Base-by-base conservation (phyloP, 2,888 invertebrate genomes). In the Tolmerus cingulatus region DNA sequence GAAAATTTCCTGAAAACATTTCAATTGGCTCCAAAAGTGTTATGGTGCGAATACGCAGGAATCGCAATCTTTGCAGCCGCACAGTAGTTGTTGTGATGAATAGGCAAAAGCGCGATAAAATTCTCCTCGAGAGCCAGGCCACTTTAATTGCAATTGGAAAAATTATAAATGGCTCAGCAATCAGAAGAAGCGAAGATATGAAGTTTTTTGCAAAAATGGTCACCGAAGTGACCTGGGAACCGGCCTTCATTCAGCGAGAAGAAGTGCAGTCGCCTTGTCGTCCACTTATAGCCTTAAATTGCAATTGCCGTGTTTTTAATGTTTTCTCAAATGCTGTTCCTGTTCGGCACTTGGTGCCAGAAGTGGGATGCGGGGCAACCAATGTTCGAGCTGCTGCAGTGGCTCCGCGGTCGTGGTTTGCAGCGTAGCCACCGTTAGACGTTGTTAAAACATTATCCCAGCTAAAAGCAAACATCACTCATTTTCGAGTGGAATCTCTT, bases 391-490 rank as follows among this genome's bases (percentile, higher is more conserved):
- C 78, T 12, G 23, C 1, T 43, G 66, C 66, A 66, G 23, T 23
- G 19, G 66, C 27, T 66, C 66, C 66, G 16, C 27, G 51, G 16
- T 51, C 51, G 19, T 14, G 37, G 19, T 34, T 37, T n/a, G 37
- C 40, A 77, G 37, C 78, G n/a, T 57, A 84, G 84, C 85, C 85
- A 85, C 85, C 85, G 85, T 85, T 85, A 85, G 85, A 74, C 34
- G 85, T 85, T 84, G 84, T 84, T 85, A 85, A 82, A 82, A 74
- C 74, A 74, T 85, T 74, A 74, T 74, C 43, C 85, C 74, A 27
- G 74, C 85, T 85, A 85, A 85, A 85, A 85, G 85, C 85, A 85
- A 85, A 85, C 85, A 85, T 85, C 85, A 85, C 74, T 85, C 85
- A 85, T 85, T 74, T 85, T 85, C 85, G 85, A 85, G 85, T 85